Evolutionary conservation across 2,113 vertebrate genomes (phyloP).

Genomic region (Mus musculus): DNA sequence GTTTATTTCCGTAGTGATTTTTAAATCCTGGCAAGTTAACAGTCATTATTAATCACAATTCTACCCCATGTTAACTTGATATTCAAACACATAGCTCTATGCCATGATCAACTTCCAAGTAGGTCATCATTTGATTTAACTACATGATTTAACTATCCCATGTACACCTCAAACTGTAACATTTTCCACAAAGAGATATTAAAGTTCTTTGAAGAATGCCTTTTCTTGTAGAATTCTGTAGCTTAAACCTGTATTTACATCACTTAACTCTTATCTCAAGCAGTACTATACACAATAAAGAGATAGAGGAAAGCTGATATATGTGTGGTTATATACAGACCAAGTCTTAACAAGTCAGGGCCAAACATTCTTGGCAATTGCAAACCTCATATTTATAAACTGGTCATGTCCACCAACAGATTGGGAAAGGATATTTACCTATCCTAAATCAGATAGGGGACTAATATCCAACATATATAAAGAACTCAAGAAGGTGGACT

Average conservation of each 20-base stretch:
- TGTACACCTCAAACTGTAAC: background rate
- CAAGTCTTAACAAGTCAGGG: background rate
- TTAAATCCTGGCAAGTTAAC: background rate
- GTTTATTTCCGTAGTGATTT: background rate
- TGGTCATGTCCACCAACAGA: too few species aligned
- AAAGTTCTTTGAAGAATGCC: background rate
- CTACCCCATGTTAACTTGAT: background rate
- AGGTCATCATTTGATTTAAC: background rate
- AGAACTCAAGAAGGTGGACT: too few species aligned
- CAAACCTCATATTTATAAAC: background rate
- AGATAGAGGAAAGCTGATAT: background rate
- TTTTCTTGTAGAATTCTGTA: background rate
- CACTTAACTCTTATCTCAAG: background rate
- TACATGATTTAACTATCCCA: background rate
- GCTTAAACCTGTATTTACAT: background rate
- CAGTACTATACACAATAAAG: background rate
- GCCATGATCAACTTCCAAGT: background rate
- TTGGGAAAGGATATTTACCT: too few species aligned
- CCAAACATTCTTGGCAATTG: background rate
- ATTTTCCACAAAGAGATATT: background rate
- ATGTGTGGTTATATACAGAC: background rate
- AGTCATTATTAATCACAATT: background rate
- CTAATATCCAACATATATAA: too few species aligned
- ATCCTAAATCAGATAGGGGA: too few species aligned
- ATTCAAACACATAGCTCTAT: background rate